Conservation (phyloP, 2,888 invertebrate genomes). For the Pardosa pseudoannulata region DNA sequence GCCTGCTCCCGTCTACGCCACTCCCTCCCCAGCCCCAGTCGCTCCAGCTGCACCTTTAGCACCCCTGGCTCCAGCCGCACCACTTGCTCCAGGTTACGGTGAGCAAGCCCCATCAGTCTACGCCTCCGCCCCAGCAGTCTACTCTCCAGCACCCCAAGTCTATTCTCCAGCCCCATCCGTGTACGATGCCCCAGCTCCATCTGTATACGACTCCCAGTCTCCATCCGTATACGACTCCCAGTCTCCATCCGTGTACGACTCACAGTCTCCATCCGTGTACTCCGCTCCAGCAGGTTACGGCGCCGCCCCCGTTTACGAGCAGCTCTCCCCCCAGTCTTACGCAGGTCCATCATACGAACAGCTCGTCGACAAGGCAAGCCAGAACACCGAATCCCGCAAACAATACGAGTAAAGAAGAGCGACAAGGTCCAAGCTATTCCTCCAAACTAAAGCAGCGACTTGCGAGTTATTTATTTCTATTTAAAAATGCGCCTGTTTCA, state of each 20-base stretch:
- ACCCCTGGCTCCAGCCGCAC: background rate
- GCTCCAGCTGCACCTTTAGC: background rate
- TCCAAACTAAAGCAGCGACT: background rate
- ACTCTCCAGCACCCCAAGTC: background rate
- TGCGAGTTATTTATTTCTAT: background rate
- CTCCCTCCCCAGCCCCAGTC: conserved; percentile 10
- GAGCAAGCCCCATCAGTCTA: conserved; percentile 7
- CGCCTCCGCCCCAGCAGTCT: background rate
- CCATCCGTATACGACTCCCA: too few relatives aligned
- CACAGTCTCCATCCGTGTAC: background rate
- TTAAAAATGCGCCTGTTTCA: too few relatives aligned
- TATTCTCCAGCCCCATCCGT: conserved; percentile 21
- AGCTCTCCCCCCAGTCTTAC: background rate
- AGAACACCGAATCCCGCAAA: background rate
- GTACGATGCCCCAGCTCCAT: background rate
- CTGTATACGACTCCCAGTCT: too few relatives aligned
- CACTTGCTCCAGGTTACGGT: background rate
- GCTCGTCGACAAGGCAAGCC: background rate
- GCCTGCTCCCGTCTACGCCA: background rate
- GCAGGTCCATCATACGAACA: conserved; percentile 3
- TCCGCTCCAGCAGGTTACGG: conserved; percentile 7
- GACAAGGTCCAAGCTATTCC: background rate
- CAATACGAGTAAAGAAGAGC: background rate
- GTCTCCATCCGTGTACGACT: conserved; percentile 5
- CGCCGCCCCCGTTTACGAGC: conserved; percentile 3